Base-by-base conservation (phyloP, 1,140 invertebrate genomes). In the Drosophila orena region DNA sequence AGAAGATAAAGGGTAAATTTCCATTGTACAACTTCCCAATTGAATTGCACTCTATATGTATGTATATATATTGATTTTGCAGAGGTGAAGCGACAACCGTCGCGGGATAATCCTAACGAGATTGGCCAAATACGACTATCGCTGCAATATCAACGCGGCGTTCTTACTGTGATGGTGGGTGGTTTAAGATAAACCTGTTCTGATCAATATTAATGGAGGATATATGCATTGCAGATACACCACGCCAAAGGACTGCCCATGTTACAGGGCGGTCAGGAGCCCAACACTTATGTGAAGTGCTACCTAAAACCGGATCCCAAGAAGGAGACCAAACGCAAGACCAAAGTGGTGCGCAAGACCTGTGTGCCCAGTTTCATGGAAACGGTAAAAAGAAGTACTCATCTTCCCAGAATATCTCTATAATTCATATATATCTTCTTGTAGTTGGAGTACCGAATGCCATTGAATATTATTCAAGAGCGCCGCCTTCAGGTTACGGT, bases 331-430 rank as follows among this genome's bases (percentile, higher is more conserved):
- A 99, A 99, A 93, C 94, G 97, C 12, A 99, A 99, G 93, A 99
- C 98, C 0, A 98, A 98, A 93, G 96, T 98, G 20, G 95, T 98
- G 2, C 96, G 96, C 76, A 96, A 96, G 81, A 98, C 97, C 91
- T 97, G 96, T 90, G 97, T 99, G 93, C 98, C 98, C 7, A 98
- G 97, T 24, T 99, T 98, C 93, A 99, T 99, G 97, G 98, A 99
- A 95, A 98, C 98, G 96, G 97, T 98, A 93, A 93, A 90, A 0
- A 0, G 5, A 17, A 0, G 3, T 4, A 24, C 30, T 8, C 2
- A 30, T 15, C 7, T 17, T n/a, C 14, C 4, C 11, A 5, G 4
- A 34, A 15, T 8, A 10, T 40, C 2, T 0, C 5, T 3, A 5
- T 22, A 42, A 27, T n/a, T 34, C 24, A 6, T 20, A 17, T 14